Percentiles rank a stretch among this genome's conserved stretches.
These are phyloP conservation scores for Hipposideros larvatus DNA, from an alignment of 2,797 vertebrate genomes.

Conservation along the genomic window DNA sequence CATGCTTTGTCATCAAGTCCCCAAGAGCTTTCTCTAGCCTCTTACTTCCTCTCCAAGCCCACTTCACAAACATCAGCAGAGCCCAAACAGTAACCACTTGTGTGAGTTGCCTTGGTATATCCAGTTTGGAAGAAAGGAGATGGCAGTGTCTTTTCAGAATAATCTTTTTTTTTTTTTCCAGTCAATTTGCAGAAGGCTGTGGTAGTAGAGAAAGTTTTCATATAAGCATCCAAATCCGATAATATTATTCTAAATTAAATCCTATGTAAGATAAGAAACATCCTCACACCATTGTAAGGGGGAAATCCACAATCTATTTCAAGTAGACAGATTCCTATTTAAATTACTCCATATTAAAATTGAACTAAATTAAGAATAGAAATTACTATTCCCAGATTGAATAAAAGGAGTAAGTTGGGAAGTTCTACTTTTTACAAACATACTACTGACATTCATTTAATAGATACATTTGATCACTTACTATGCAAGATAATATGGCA, in stretches of 20 bases:
- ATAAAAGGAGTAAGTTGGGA: background rate
- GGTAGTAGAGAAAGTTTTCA: background rate
- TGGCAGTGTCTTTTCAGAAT: background rate
- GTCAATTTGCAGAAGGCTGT: background rate
- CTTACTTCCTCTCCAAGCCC: background rate
- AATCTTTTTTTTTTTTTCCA: background rate
- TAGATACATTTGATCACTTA: background rate
- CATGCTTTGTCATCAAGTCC: background rate
- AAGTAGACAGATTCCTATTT: background rate
- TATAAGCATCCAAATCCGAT: background rate
- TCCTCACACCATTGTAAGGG: background rate
- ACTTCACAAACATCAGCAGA: background rate
- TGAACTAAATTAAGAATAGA: background rate
- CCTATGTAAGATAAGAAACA: background rate
- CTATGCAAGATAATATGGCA: background rate
- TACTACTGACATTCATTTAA: background rate
- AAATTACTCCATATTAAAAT: background rate
- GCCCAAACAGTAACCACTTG: background rate
- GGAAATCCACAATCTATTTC: background rate
- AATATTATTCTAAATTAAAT: background rate
- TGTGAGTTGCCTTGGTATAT: background rate
- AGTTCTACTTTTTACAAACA: conserved; percentile 13
- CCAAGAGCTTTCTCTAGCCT: background rate
- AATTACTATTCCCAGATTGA: background rate
- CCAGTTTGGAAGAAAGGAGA: background rate